These are phyloP conservation scores for Pampusana beccarii DNA, from an alignment of 2,113 vertebrate genomes.

Conservation along the genomic window DNA sequence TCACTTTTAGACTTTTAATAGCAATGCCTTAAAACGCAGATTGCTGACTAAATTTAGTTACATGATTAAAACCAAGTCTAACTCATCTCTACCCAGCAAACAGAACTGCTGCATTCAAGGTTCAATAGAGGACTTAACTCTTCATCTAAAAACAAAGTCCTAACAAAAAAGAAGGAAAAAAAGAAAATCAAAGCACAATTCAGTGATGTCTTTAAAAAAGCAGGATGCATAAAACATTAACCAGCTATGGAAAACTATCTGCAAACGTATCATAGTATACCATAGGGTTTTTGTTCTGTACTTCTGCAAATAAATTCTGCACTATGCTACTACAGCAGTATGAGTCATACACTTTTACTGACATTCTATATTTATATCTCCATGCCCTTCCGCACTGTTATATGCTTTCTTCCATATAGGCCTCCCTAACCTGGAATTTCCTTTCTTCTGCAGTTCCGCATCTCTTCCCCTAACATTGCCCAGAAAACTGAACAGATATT, in stretches of 20 bases:
- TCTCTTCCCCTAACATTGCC: background rate
- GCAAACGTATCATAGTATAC: conserved; percentile 40
- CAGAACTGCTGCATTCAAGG: conserved; percentile 66
- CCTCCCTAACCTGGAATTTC: conserved; percentile 11
- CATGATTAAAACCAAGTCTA: conserved; percentile 76
- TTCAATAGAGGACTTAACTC: conserved; percentile 60
- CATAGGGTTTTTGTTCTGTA: conserved; percentile 48
- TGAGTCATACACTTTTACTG: conserved; percentile 59
- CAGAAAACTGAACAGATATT: background rate
- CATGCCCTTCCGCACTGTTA: conserved; percentile 37
- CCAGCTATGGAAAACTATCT: conserved; percentile 33
- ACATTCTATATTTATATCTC: conserved; percentile 57
- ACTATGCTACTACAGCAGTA: conserved; percentile 57
- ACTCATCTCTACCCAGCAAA: conserved; percentile 65
- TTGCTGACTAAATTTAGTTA: conserved; percentile 78
- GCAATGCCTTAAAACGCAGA: conserved; percentile 78
- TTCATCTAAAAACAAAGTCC: conserved; percentile 42
- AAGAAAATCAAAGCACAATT: conserved; percentile 18
- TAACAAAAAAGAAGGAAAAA: background rate
- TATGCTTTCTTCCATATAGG: background rate
- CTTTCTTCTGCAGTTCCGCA: background rate
- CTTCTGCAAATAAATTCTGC: conserved; percentile 63
- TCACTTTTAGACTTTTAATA: conserved; percentile 77
- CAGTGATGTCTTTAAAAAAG: background rate
- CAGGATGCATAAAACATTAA: conserved; percentile 53